Conservation (phyloP, 2,888 invertebrate genomes). For the Iselma pallidipennis region DNA sequence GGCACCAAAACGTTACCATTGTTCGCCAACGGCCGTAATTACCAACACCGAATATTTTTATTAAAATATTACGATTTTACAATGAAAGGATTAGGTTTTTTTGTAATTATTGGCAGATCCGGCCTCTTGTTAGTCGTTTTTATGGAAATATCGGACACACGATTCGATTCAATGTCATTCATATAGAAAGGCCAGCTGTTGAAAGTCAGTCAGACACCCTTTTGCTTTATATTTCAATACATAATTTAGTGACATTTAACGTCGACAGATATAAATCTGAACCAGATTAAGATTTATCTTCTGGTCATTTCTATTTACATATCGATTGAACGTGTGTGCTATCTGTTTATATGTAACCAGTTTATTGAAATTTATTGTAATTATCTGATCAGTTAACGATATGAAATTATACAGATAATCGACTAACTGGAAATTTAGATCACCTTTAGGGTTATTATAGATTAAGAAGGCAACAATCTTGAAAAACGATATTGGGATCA, state of each 20-base stretch:
- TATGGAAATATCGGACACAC: too few species aligned
- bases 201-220: not conserved
- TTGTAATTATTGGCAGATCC: too few species aligned
- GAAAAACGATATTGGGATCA: too few species aligned
- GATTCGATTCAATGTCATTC: too few species aligned
- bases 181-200: not conserved
- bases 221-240: not conserved
- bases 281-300: constrained; percentile 2
- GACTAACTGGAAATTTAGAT: not conserved
- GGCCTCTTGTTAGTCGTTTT: too few species aligned
- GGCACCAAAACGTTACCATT: not conserved
- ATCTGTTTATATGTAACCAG: not conserved
- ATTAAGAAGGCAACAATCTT: not conserved
- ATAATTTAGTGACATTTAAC: not conserved
- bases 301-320: constrained; percentile 2
- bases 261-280: not conserved
- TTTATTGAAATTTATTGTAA: constrained; percentile 1
- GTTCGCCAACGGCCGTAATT: not conserved
- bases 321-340: not conserved
- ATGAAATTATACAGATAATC: not conserved
- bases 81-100: not conserved
- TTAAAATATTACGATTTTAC: too few species aligned
- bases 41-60: not conserved
- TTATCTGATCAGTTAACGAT: not conserved
- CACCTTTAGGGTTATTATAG: not conserved